phyloP scores from a whole-genome alignment of 2,888 invertebrate species.

The Hyposoter didymator region DNA sequence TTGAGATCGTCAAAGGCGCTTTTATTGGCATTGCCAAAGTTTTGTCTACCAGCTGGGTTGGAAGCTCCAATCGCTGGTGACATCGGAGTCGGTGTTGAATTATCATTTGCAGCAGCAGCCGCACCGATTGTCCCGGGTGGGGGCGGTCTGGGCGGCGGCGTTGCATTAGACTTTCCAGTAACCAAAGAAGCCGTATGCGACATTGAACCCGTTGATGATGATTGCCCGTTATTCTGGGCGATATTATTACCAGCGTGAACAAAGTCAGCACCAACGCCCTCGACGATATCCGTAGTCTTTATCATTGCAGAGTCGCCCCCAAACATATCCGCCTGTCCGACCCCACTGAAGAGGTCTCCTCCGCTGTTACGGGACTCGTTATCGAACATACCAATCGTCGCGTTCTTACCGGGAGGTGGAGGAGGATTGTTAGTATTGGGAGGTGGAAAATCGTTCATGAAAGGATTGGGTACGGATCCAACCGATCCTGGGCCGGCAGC shows the following conservation, averaged over 20 bases:
- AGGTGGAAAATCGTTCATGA: constrained; percentile 86
- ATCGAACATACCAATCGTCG: constrained; percentile 77
- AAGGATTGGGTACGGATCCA: constrained; percentile 86
- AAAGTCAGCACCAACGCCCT: constrained; percentile 76
- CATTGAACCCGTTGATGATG: constrained; percentile 72
- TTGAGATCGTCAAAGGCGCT: constrained; percentile 89
- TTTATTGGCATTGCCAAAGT: constrained; percentile 86
- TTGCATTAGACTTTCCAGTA: constrained; percentile 80
- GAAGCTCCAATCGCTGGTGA: constrained; percentile 69
- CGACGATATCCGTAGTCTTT: constrained; percentile 74
- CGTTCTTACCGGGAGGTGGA: constrained; percentile 69
- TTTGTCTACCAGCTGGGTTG: constrained; percentile 83
- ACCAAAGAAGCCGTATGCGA: constrained; percentile 72
- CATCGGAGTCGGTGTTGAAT: constrained; percentile 17
- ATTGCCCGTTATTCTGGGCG: constrained; percentile 57
- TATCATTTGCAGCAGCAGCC: constrained; percentile 62
- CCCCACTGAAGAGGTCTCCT: constrained; percentile 81
- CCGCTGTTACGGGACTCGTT: constrained; percentile 71
- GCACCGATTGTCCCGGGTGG: constrained; percentile 80
- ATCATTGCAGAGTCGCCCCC: constrained; percentile 81
- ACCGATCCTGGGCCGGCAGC: constrained; percentile 85
- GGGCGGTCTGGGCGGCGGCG: constrained; percentile 84
- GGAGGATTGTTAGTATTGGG: constrained; percentile 74
- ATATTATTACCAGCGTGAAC: constrained; percentile 66
- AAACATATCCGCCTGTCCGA: constrained; percentile 81